Base-by-base conservation (phyloP, 2,888 invertebrate species). In the Eupeodes luniger region DNA sequence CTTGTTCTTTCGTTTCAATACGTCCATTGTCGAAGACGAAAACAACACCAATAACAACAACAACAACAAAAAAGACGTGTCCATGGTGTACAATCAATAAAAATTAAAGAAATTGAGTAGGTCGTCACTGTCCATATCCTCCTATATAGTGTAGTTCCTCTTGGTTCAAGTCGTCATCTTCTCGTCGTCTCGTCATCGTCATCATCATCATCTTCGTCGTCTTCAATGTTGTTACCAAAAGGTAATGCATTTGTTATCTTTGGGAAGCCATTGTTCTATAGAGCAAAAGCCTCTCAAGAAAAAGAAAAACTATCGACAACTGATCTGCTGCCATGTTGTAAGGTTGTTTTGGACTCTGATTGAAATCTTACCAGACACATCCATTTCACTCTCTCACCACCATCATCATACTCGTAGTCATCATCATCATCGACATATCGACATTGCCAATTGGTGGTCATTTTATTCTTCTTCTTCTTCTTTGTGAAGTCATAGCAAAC, bases 31-130 rank as follows among this genome's bases (percentile, higher is more conserved):
- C 14, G 44, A 49, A 34, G 27, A 49, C 14, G 4, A 9, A 5
- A 1, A 1, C 5, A 10, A 55, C 27, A 16, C 7, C 27, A 16
- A 1, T 5, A 10, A 55, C 27, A 16, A 16, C 14, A 16, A 16
- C 14, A 16, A 27, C 11, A 7, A 16, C n/a, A n/a, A 59, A 34
- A n/a, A 59, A 34, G 61, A 47, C 47, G 72, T 82, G 78, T 75
- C 61, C 72, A 67, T 81, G 55, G 77, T 74, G 84, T 85, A 81
- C 85, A 88, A 88, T 88, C 85, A 88, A 88, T 88, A 85, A 88
- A 88, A 88, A 88, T 88, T 88, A 88, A 88, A 88, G 85, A 77
- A 85, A 85, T 81, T 89, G 88, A 88, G 75, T 85, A 88, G 88
- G 85, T 88, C 88, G 88, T 88, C 88, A 88, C 75, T 85, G 85